phyloP scores from a whole-genome alignment of 1,140 invertebrate species.

The Oncopeltus fasciatus region DNA sequence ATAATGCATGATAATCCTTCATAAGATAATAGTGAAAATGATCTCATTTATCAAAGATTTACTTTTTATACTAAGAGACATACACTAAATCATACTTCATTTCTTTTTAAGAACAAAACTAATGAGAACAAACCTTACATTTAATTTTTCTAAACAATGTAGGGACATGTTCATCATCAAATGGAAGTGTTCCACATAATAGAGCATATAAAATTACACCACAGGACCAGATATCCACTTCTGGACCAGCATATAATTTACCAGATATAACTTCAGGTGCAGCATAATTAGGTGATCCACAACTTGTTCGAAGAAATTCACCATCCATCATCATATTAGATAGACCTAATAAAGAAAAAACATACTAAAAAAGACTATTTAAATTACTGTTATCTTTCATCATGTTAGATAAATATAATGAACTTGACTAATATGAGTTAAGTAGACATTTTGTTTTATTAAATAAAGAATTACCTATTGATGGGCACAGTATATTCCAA shows the following conservation, averaged over 20 bases:
- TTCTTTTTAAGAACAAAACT: not conserved
- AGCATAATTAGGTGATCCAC: conserved; percentile 98
- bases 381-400: too few species aligned
- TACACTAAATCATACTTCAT: too few species aligned
- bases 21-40: too few species aligned
- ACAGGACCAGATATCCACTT: conserved; percentile 99
- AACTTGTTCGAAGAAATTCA: conserved; percentile 94
- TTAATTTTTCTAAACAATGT: conserved; percentile 97
- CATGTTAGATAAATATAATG: too few species aligned
- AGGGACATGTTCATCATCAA: conserved; percentile 97
- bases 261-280: conserved; percentile 99
- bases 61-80: too few species aligned
- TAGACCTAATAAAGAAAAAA: conserved; percentile 31
- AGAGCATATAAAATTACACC: conserved; percentile 97
- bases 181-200: conserved; percentile 93
- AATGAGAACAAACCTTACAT: conserved; percentile 21
- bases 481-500: too few species aligned
- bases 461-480: too few species aligned
- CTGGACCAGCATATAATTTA: conserved; percentile 92
- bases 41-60: too few species aligned
- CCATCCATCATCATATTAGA: conserved; percentile 99
- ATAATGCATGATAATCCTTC: too few species aligned
- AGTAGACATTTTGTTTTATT: too few species aligned
- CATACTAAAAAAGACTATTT: not conserved
- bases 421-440: too few species aligned